Base-by-base conservation (phyloP, 2,888 invertebrate species). In the Cerastis leucographa region DNA sequence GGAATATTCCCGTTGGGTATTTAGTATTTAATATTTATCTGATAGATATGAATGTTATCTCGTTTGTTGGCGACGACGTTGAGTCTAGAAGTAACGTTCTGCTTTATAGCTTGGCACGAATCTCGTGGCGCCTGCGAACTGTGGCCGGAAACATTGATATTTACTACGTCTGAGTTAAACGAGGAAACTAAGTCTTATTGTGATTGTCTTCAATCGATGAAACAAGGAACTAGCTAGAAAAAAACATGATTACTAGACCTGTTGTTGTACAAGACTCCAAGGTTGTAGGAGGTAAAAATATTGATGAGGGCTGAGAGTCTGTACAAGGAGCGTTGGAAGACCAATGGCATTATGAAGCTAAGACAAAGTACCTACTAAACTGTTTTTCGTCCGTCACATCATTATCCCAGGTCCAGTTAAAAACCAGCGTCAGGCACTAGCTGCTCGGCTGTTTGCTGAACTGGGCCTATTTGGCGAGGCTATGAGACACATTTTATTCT, bases 1-100 rank as follows among this genome's bases (percentile, higher is more conserved):
- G 85, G 29, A 80, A 65, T 29, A 29, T 64, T 84, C 66, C 87
- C 85, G 87, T 84, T 87, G 70, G 79, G 73, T 74, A 59, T 78
- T 70, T 51, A 78, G 70, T 67, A 64, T 61, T 56, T 44, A 71
- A 66, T 54, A 11, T 82, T 71, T 59, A 78, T 78, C 72, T 72
- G 65, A 76, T 71, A 66, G 46, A 73, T 70, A 61, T 59, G 2
- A 46, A 54, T 72, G 76, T 83, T 83, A 85, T 84, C 76, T 78
- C 19, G 69, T 74, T 49, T 65, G 62, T 44, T 49, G 85, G 85
- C 81, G 86, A 64, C 86, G 71, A 64, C 86, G 71, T 19, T 25
- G 61, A 71, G 86, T 86, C 87, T 87, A 72, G 44, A 44, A 67
- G 5, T 77, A 72, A 76, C 14, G 51, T 68, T 64, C 64, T 66